Conservation (phyloP, 1,140 invertebrate genomes). For the Trypoxylus dichotomus region DNA sequence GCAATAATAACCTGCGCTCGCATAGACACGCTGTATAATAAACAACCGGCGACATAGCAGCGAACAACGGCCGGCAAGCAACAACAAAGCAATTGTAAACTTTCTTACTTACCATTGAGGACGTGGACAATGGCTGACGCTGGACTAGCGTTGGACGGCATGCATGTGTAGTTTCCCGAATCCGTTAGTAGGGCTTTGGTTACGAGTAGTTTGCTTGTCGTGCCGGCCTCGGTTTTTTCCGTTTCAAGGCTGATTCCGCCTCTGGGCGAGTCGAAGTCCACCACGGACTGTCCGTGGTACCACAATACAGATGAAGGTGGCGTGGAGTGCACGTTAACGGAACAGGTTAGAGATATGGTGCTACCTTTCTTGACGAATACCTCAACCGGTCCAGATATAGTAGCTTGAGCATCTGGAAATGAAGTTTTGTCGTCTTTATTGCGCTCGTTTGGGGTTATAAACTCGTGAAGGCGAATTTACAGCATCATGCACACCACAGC, state of each 20-base stretch:
- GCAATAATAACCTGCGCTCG: background rate
- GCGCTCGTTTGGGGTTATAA: no score
- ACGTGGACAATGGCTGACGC: conserved; percentile 87
- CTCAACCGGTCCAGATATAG: conserved; percentile 81
- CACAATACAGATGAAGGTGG: conserved; percentile 75
- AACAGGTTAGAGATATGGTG: conserved; percentile 86
- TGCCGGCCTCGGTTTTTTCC: conserved; percentile 85
- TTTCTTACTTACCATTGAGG: conserved; percentile 73
- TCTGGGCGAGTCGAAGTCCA: conserved; percentile 84
- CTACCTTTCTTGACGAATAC: conserved; percentile 88
- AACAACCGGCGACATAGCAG: background rate
- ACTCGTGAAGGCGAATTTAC: no score
- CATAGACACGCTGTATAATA: background rate
- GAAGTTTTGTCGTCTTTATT: background rate
- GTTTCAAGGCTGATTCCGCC: conserved; percentile 88
- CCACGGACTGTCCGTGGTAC: conserved; percentile 78
- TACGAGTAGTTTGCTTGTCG: conserved; percentile 85
- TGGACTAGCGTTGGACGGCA: conserved; percentile 83
- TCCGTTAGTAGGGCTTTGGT: conserved; percentile 82
- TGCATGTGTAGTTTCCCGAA: conserved; percentile 88
- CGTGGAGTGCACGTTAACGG: conserved; percentile 83
- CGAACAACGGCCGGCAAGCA: background rate
- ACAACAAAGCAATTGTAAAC: background rate
- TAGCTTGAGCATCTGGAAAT: conserved; percentile 81
- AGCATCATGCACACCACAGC: no score